Percentiles rank a stretch among this genome's conserved stretches.
phyloP scores from a whole-genome alignment of 1,140 invertebrate species.

The Hylaeus volcanicus region DNA sequence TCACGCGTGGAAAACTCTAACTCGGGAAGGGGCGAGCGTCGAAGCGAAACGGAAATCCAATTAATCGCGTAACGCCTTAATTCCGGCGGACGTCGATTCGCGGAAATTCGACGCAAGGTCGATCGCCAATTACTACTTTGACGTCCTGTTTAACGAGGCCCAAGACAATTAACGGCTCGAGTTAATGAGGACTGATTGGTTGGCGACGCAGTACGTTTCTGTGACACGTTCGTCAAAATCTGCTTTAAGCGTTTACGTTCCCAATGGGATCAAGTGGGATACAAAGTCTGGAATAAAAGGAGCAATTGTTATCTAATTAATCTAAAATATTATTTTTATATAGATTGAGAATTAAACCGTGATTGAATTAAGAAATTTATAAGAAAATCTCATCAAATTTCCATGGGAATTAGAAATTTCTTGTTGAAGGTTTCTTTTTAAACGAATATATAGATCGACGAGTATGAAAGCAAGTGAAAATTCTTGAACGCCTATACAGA shows the following conservation, averaged over 20 bases:
- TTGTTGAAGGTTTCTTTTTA: too few species aligned
- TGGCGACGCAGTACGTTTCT: background rate
- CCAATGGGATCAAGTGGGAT: too few species aligned
- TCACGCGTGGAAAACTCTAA: too few species aligned
- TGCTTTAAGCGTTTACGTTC: background rate
- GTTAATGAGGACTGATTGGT: slow-evolving; percentile 9
- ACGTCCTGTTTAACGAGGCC: slow-evolving; percentile 43
- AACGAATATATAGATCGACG: background rate
- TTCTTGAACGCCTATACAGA: background rate
- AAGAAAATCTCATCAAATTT: too few species aligned
- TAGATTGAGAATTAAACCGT: too few species aligned
- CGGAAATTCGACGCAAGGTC: slow-evolving; percentile 38
- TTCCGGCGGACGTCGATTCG: slow-evolving; percentile 15
- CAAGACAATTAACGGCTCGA: slow-evolving; percentile 43
- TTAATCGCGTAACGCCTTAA: slow-evolving; percentile 31
- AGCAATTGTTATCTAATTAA: too few species aligned
- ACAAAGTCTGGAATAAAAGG: too few species aligned
- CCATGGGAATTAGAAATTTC: too few species aligned
- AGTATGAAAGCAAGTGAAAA: background rate
- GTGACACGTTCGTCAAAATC: background rate
- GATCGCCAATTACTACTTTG: slow-evolving; percentile 50
- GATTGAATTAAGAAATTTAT: too few species aligned
- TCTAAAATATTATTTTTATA: too few species aligned
- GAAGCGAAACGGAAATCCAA: slow-evolving; percentile 2
- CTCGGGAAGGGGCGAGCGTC: background rate